A percentile compares a stretch with the other conserved stretches of the same genome.
Conservation (phyloP, 2,797 vertebrate genomes). For the Tapirus indicus region DNA sequence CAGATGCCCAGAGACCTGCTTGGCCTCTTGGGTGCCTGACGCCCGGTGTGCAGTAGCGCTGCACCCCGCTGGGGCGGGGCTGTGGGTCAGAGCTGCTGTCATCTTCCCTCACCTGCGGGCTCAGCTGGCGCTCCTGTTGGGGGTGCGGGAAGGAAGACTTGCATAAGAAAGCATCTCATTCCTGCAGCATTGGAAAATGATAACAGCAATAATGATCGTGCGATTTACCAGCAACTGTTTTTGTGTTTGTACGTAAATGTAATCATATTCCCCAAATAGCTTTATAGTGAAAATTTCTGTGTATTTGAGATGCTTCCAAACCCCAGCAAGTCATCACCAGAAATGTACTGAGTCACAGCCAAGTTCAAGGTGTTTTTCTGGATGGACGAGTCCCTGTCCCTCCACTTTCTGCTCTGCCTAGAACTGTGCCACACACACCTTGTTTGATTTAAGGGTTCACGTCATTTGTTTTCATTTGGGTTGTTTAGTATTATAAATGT, state of each 20-base stretch:
- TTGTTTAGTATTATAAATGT: neutral
- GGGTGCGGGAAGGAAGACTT: neutral
- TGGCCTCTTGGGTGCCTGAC: neutral
- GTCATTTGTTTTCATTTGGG: neutral
- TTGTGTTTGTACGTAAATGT: rapidly evolving
- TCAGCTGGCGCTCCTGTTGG: neutral
- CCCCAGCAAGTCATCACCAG: neutral
- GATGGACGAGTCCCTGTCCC: no score
- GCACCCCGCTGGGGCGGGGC: no score
- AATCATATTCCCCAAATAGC: neutral
- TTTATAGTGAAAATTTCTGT: neutral
- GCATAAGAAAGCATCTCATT: rapidly evolving
- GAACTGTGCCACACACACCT: neutral
- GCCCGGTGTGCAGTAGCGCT: rapidly evolving
- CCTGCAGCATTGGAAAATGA: neutral
- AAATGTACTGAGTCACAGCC: neutral
- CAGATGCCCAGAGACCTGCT: neutral
- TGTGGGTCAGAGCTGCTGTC: neutral
- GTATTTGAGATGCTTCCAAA: neutral
- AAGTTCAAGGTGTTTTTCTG: neutral
- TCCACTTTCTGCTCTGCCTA: no score
- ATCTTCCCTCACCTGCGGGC: neutral
- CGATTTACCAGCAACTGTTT: neutral
- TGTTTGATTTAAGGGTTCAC: neutral
- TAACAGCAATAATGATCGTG: no score